phyloP scores from a whole-genome alignment of 2,888 invertebrate species.

The Hypsopygia costalis region DNA sequence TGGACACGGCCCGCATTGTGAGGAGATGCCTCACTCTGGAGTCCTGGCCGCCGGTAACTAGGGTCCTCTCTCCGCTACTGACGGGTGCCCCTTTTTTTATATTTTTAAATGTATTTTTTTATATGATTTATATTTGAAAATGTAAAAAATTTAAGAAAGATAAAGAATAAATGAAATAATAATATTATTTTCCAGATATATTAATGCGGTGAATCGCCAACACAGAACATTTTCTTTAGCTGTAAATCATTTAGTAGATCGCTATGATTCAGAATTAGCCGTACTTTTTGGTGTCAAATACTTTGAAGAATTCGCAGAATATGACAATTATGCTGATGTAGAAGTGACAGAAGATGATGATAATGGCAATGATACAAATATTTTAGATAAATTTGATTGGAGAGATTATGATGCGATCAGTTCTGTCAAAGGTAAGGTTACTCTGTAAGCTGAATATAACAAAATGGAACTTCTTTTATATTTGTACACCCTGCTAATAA shows the following conservation, averaged over 20 bases:
- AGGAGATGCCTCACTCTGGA: too few relatives aligned
- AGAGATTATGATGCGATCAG: conserved; percentile 14
- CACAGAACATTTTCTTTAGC: conserved; percentile 13
- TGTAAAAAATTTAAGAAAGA: too few relatives aligned
- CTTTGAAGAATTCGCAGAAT: neutral
- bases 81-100: too few relatives aligned
- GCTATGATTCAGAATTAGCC: conserved; percentile 12
- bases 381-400: conserved; percentile 17
- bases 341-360: conserved; percentile 4
- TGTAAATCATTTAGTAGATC: conserved; percentile 18
- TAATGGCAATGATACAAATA: neutral
- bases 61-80: too few relatives aligned
- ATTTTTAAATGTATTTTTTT: too few relatives aligned
- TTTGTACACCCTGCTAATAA: too few relatives aligned
- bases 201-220: conserved; percentile 16
- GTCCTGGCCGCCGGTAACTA: too few relatives aligned
- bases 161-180: too few relatives aligned
- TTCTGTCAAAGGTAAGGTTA: conserved; percentile 16
- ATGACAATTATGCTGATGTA: neutral
- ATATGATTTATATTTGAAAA: too few relatives aligned
- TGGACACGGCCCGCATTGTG: too few relatives aligned
- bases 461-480: too few relatives aligned
- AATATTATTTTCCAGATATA: conserved; percentile 15
- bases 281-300: conserved; percentile 7
- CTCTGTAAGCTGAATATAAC: too few relatives aligned